Conservation (phyloP, 1,140 invertebrate genomes). For the Eufriesea mexicana region DNA sequence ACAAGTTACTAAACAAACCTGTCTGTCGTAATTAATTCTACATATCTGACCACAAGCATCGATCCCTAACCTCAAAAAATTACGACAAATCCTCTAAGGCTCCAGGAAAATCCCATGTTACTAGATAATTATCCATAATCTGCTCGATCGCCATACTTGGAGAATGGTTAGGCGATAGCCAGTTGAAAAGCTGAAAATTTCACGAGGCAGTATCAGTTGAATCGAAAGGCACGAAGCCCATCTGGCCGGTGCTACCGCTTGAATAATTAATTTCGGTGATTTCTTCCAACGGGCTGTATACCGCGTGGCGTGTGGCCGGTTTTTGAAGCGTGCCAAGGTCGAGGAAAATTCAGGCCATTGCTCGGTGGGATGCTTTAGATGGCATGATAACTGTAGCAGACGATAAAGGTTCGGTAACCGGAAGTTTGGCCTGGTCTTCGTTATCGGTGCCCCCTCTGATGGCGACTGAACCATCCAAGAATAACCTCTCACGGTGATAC, state of each 20-base stretch:
- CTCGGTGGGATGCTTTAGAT: slow-evolving; percentile 44
- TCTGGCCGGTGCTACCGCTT: background rate
- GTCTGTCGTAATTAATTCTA: no score
- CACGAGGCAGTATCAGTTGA: background rate
- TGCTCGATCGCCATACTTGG: background rate
- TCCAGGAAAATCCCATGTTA: background rate
- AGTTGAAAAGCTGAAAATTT: background rate
- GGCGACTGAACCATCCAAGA: slow-evolving; percentile 12
- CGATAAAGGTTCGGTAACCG: background rate
- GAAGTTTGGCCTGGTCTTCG: slow-evolving; percentile 40
- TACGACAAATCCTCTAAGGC: background rate
- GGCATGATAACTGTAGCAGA: background rate
- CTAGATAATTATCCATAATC: background rate
- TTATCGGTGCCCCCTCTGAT: slow-evolving; percentile 29
- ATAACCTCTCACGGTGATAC: slow-evolving; percentile 16
- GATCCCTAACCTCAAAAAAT: background rate
- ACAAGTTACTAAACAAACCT: background rate
- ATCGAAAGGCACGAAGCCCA: background rate
- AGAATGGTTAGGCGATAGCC: no score
- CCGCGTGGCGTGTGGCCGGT: background rate
- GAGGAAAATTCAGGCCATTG: slow-evolving; percentile 39
- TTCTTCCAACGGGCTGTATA: slow-evolving; percentile 5
- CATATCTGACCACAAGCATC: no score
- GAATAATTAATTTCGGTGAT: slow-evolving; percentile 45
- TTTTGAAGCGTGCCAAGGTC: slow-evolving; percentile 53